Evolutionary conservation across 2,113 vertebrate species (phyloP).

Genomic region (Manacus vitellinus): DNA sequence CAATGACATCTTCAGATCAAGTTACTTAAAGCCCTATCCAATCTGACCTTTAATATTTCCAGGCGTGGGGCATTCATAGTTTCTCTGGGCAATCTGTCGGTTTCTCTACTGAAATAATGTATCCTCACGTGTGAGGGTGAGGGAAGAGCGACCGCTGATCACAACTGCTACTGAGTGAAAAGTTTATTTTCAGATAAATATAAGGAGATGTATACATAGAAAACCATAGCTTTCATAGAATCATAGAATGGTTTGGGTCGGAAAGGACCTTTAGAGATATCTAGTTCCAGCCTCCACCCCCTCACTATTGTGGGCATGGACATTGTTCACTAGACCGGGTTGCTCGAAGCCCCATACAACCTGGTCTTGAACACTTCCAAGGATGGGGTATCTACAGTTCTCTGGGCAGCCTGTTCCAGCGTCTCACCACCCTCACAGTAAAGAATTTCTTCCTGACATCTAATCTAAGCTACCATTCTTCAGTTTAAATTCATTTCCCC

Average conservation of each 20-base stretch:
- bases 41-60: background rate
- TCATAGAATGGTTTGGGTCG: background rate
- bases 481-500: background rate
- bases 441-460: background rate
- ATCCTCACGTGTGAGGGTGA: accelerated
- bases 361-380: background rate
- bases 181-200: background rate
- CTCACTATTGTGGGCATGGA: background rate
- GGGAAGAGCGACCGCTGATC: background rate
- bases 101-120: background rate
- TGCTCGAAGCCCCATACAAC: background rate
- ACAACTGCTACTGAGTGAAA: background rate
- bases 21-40: background rate
- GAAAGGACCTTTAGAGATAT: background rate
- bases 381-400: background rate
- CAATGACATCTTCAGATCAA: background rate
- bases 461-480: background rate
- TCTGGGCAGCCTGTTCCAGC: background rate
- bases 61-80: too few relatives aligned
- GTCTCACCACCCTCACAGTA: background rate
- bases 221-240: background rate
- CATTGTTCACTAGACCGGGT: background rate
- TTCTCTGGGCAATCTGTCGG: background rate
- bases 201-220: background rate
- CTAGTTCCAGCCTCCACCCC: background rate